A percentile compares a stretch with the other conserved stretches of the same genome.
Evolutionary conservation across 1,140 invertebrate genomes (phyloP).

Genomic region (Acromyrmex echinatior): DNA sequence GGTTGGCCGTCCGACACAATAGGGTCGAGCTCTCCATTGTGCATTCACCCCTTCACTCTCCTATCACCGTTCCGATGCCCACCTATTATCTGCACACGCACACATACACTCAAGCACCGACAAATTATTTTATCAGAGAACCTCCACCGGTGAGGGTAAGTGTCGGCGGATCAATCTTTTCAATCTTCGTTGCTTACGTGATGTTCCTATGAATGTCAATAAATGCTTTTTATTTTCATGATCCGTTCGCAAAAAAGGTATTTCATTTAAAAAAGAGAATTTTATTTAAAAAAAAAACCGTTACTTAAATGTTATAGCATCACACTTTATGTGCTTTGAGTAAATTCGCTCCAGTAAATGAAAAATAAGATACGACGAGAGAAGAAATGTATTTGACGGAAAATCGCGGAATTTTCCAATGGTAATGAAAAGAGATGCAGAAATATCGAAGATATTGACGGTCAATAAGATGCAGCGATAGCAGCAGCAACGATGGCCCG

Average conservation of each 20-base stretch:
- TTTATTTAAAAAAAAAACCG: not conserved
- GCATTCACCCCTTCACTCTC: constrained; percentile 59
- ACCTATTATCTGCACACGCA: constrained; percentile 69
- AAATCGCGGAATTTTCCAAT: constrained; percentile 30
- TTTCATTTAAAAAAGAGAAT: not conserved
- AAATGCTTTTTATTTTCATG: constrained; percentile 2
- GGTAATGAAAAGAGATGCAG: not conserved
- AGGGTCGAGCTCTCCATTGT: constrained; percentile 72
- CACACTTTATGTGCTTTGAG: not conserved
- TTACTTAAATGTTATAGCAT: not conserved
- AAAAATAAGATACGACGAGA: not conserved
- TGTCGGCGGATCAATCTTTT: constrained; percentile 68
- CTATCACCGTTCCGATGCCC: constrained; percentile 50
- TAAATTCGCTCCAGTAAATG: not conserved
- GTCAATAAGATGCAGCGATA: constrained; percentile 59
- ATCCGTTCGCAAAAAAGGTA: not conserved
- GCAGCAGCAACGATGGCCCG: constrained; percentile 25
- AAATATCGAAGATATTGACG: constrained; percentile 53
- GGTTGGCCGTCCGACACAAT: constrained; percentile 72
- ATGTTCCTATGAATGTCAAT: constrained; percentile 14
- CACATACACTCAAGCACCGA: constrained; percentile 53
- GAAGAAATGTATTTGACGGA: constrained; percentile 9
- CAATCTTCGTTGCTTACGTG: constrained; percentile 48
- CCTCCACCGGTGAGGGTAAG: constrained; percentile 57
- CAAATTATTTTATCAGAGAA: constrained; percentile 76